Evolutionary conservation across 1,140 invertebrate genomes (phyloP).

Genomic region (Lepidotrigona ventralis): DNA sequence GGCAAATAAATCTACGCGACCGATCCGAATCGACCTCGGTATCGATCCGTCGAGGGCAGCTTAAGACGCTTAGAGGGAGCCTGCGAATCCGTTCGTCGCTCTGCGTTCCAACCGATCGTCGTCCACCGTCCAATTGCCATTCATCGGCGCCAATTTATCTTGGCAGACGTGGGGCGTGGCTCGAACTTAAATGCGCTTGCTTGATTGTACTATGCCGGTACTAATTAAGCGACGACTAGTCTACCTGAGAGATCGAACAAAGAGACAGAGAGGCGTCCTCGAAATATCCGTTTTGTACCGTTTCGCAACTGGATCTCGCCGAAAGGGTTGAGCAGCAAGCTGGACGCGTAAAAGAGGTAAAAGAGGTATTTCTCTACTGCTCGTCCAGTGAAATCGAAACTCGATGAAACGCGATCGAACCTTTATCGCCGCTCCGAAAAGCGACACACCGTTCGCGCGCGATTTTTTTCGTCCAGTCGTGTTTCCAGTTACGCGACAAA

Average conservation of each 20-base stretch:
- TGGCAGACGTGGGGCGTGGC: constrained; percentile 55
- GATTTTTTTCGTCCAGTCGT: neutral
- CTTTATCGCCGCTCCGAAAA: neutral
- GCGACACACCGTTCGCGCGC: neutral
- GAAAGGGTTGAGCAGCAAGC: neutral
- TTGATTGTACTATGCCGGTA: constrained; percentile 64
- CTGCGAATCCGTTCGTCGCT: constrained; percentile 30
- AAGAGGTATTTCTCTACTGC: neutral
- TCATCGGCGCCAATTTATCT: constrained; percentile 69
- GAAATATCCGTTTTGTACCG: neutral
- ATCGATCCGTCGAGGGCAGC: constrained; percentile 49
- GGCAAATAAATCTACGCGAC: constrained; percentile 53
- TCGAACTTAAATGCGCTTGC: constrained; percentile 59
- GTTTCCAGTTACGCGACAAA: neutral
- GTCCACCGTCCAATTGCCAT: constrained; percentile 64
- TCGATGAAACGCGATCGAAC: constrained; percentile 16
- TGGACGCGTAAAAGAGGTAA: too few relatives aligned
- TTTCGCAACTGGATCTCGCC: neutral
- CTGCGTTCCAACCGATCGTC: constrained; percentile 26
- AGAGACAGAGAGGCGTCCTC: neutral
- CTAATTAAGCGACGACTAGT: constrained; percentile 68
- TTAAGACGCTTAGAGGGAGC: constrained; percentile 54
- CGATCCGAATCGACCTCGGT: constrained; percentile 46
- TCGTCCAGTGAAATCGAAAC: constrained; percentile 39
- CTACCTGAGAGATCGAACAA: neutral